phyloP scores from a whole-genome alignment of 2,113 vertebrate genomes.

The Pionites leucogaster region DNA sequence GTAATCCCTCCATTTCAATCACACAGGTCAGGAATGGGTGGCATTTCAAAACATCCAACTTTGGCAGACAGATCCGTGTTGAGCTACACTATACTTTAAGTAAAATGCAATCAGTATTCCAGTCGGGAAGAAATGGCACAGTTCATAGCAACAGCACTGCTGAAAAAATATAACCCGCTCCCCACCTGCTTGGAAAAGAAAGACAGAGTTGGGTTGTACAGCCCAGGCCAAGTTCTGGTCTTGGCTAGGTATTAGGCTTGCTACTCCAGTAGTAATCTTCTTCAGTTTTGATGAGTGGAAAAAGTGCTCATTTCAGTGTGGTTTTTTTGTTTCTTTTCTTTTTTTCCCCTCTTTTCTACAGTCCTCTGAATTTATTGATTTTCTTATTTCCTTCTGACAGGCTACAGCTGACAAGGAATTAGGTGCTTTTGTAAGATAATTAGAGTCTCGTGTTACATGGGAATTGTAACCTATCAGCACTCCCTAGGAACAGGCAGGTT shows the following conservation, averaged over 20 bases:
- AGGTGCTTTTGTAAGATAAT: conserved; percentile 46
- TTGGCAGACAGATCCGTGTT: neutral
- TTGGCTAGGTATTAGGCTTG: neutral
- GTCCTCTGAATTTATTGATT: conserved; percentile 34
- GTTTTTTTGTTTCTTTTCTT: accelerated
- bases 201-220: neutral
- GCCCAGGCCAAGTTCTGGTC: neutral
- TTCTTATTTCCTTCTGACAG: conserved; percentile 44
- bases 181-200: neutral
- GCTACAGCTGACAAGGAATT: neutral
- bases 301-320: neutral
- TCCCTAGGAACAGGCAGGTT: neutral
- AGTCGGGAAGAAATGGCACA: accelerated
- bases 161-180: neutral
- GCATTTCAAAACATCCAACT: neutral
- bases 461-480: neutral
- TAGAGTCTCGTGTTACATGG: conserved; percentile 1
- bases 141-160: neutral
- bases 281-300: neutral
- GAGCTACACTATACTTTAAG: neutral
- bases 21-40: neutral
- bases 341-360: neutral
- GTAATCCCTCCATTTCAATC: conserved; percentile 20
- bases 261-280: neutral
- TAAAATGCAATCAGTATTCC: neutral